phyloP scores from a whole-genome alignment of 2,113 vertebrate genomes.

The Xenopus borealis region DNA sequence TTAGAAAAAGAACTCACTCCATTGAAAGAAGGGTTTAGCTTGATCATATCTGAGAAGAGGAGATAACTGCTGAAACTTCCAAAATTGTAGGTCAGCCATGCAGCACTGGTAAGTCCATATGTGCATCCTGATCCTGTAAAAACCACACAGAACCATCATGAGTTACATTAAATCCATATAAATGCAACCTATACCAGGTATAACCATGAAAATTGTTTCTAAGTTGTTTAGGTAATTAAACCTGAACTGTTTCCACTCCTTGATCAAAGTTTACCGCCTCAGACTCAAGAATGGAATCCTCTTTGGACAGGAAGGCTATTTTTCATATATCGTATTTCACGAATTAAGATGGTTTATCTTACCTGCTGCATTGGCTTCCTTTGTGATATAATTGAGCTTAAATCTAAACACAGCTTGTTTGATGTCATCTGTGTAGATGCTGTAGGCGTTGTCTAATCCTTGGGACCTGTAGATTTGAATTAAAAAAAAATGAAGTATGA shows the following conservation, averaged over 20 bases:
- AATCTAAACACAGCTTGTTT: constrained; percentile 24
- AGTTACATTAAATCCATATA: too few relatives aligned
- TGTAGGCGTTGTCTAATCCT: constrained; percentile 41
- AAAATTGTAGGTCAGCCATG: constrained; percentile 48
- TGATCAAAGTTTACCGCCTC: too few relatives aligned
- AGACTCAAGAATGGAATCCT: too few relatives aligned
- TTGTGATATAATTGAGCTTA: constrained; percentile 38
- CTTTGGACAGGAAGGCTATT: too few relatives aligned
- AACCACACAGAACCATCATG: background rate
- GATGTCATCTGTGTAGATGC: background rate
- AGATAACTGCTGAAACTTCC: constrained; percentile 25
- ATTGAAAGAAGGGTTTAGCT: constrained; percentile 39
- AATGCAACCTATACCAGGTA: too few relatives aligned
- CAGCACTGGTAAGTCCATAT: constrained; percentile 6
- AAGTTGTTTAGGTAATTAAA: background rate
- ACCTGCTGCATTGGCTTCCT: constrained; percentile 49
- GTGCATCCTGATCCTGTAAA: constrained; percentile 50
- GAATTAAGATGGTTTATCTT: background rate
- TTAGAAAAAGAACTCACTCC: constrained; percentile 31
- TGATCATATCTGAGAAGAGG: constrained; percentile 30
- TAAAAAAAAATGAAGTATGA: background rate
- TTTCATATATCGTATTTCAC: too few relatives aligned
- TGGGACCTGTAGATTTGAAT: constrained; percentile 40
- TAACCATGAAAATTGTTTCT: too few relatives aligned
- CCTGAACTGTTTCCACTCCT: too few relatives aligned